A percentile compares a stretch with the other conserved stretches of the same genome.
phyloP scores from a whole-genome alignment of 2,797 vertebrate genomes.

The Pseudocheirus occidentalis region DNA sequence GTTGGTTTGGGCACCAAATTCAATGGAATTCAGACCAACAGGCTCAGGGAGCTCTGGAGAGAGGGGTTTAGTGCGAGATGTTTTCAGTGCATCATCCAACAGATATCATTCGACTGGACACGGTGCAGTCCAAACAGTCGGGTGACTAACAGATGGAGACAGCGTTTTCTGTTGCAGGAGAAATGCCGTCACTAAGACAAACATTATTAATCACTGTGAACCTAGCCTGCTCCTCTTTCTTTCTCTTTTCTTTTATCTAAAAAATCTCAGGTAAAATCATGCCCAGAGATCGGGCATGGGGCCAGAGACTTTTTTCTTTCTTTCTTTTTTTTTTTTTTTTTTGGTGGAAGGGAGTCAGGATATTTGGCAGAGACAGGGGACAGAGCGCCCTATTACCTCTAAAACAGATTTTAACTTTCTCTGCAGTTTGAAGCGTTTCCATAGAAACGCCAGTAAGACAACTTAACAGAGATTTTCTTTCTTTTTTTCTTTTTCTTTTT shows the following conservation, averaged over 20 bases:
- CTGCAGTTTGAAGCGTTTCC: slow-evolving; percentile 79
- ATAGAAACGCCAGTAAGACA: slow-evolving; percentile 82
- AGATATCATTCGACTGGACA: not conserved
- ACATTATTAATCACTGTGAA: not conserved
- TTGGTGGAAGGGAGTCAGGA: not conserved
- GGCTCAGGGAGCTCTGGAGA: not conserved
- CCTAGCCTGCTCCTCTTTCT: not conserved
- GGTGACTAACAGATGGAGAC: not conserved
- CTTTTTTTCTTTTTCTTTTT: slow-evolving; percentile 58
- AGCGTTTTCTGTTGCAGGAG: not conserved
- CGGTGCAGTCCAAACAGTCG: not conserved
- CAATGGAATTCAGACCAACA: not conserved
- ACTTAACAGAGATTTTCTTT: slow-evolving; percentile 65
- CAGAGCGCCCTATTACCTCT: slow-evolving; percentile 50
- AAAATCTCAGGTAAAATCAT: not conserved
- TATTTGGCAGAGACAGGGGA: not conserved
- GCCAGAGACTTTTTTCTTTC: not conserved
- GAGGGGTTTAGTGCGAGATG: not conserved
- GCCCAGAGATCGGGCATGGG: accelerated
- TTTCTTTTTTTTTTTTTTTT: not conserved
- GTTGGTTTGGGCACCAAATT: not conserved
- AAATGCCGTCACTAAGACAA: not conserved
- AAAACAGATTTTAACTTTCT: slow-evolving; percentile 79
- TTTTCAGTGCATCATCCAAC: not conserved
- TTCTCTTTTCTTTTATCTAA: too few species aligned